Percentiles rank a stretch among this genome's conserved stretches.
These are phyloP conservation scores for Limulus polyphemus DNA, from an alignment of 2,888 invertebrate species.

Conservation along the genomic window DNA sequence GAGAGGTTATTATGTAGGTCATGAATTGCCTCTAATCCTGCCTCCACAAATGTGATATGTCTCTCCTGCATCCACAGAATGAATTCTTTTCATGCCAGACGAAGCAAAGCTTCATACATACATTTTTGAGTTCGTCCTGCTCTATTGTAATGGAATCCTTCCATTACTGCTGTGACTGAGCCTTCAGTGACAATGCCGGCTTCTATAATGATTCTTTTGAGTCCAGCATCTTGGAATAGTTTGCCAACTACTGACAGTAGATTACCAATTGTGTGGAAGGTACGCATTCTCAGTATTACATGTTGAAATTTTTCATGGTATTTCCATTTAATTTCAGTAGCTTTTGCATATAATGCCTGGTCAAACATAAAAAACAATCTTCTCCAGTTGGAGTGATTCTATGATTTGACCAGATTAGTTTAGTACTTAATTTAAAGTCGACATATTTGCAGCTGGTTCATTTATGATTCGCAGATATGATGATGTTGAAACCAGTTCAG, in stretches of 20 bases:
- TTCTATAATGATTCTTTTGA: conserved; percentile 21
- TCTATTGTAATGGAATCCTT: conserved; percentile 8
- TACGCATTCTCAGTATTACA: conserved; percentile 21
- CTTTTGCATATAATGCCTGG: conserved; percentile 27
- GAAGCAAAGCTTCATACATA: conserved; percentile 22
- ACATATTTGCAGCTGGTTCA: neutral
- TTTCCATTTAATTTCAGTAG: conserved; percentile 24
- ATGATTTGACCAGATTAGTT: neutral
- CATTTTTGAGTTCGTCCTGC: conserved; percentile 14
- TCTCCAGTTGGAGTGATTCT: neutral
- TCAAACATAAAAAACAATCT: conserved; percentile 6
- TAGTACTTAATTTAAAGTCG: neutral
- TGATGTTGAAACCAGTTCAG: conserved; percentile 21
- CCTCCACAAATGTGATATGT: too few species aligned
- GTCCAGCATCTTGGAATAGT: conserved; percentile 24
- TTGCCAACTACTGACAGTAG: conserved; percentile 24
- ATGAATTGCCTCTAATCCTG: too few species aligned
- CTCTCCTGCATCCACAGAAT: neutral
- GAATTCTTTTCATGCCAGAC: conserved; percentile 3
- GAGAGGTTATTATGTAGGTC: too few species aligned
- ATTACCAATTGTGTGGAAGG: conserved; percentile 25
- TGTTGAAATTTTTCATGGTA: conserved; percentile 13
- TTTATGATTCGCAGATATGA: conserved; percentile 9
- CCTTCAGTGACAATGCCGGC: conserved; percentile 24
- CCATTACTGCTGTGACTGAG: conserved; percentile 22